These are phyloP conservation scores for Hirtodrosophila confusa DNA, from an alignment of 2,888 invertebrate genomes.

Conservation along the genomic window DNA sequence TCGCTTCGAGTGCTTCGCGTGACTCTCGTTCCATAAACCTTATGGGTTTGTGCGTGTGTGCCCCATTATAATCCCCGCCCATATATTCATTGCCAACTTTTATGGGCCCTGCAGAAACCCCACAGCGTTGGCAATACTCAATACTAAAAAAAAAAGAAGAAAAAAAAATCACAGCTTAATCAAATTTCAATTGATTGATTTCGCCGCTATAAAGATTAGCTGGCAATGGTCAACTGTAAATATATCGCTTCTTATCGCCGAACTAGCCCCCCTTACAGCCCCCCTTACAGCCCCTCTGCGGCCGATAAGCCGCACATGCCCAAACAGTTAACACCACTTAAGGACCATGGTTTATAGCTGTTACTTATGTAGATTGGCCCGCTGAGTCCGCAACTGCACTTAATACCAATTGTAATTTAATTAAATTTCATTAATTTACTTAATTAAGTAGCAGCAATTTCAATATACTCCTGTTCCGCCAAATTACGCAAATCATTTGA, in stretches of 20 bases:
- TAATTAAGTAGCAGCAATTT: no score
- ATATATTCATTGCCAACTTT: slow-evolving; percentile 22
- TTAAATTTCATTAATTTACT: no score
- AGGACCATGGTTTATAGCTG: no score
- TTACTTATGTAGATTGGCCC: no score
- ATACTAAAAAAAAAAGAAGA: not conserved
- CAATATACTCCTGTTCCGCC: no score
- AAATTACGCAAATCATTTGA: no score
- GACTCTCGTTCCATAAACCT: slow-evolving; percentile 49
- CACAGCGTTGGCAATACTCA: no score
- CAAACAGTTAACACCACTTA: no score
- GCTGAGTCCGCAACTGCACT: no score
- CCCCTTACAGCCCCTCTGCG: not conserved
- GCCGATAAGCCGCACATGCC: no score
- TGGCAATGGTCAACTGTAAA: slow-evolving; percentile 19
- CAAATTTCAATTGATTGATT: slow-evolving; percentile 75
- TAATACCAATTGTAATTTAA: no score
- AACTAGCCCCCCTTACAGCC: no score
- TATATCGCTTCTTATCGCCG: slow-evolving; percentile 31
- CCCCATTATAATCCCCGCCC: slow-evolving; percentile 33
- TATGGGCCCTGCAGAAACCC: slow-evolving; percentile 8
- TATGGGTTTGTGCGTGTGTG: not conserved
- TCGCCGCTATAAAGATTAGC: slow-evolving; percentile 42
- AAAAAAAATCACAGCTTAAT: slow-evolving; percentile 67
- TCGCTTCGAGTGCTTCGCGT: slow-evolving; percentile 51